Evolutionary conservation across 1,140 invertebrate genomes (phyloP).

Genomic region (Acromyrmex heyeri): DNA sequence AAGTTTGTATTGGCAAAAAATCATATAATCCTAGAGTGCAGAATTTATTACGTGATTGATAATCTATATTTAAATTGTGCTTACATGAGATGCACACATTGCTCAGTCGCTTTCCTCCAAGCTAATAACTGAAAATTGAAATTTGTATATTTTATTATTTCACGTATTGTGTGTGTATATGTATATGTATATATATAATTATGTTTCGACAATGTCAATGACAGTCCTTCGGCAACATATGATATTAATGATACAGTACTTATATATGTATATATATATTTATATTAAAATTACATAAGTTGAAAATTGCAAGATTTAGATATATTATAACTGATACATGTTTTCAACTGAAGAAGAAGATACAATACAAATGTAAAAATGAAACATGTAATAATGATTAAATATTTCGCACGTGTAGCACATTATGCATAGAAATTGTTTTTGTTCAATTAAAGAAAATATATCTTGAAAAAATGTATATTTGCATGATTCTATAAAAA

Average conservation of each 20-base stretch:
- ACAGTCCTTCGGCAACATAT: not conserved
- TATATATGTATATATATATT: not conserved
- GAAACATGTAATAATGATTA: constrained; percentile 11
- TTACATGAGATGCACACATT: constrained; percentile 23
- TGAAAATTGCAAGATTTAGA: constrained; percentile 8
- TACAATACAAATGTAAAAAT: not conserved
- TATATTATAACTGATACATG: constrained; percentile 10
- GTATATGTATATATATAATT: too few species aligned
- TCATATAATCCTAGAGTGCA: constrained; percentile 5
- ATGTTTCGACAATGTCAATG: not conserved
- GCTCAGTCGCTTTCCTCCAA: not conserved
- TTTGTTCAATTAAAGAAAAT: not conserved
- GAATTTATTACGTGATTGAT: constrained; percentile 26
- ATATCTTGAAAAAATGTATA: not conserved
- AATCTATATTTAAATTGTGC: constrained; percentile 26
- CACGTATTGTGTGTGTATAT: not conserved
- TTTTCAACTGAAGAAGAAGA: not conserved
- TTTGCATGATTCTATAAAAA: not conserved
- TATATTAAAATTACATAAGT: constrained; percentile 21
- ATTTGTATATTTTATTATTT: constrained; percentile 12
- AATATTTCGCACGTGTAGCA: not conserved
- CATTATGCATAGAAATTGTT: not conserved
- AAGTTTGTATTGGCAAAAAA: not conserved
- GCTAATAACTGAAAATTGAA: constrained; percentile 27
- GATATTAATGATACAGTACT: not conserved